A percentile compares a stretch with the other conserved stretches of the same genome.
Evolutionary conservation across 2,113 vertebrate species (phyloP).

Genomic region (Pterocles gutturalis): DNA sequence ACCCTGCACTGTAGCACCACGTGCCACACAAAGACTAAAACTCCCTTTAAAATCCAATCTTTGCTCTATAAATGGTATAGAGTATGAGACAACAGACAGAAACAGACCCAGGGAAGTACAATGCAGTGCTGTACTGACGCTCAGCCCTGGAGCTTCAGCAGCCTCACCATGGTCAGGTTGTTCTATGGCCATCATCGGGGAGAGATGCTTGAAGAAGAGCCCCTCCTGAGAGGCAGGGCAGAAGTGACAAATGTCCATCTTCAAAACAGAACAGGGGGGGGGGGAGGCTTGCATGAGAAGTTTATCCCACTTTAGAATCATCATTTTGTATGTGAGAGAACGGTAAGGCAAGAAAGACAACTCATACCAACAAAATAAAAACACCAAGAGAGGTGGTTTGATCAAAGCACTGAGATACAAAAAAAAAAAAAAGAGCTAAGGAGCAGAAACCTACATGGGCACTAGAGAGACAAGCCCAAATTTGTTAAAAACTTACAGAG

Average conservation of each 20-base stretch:
- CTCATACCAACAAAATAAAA: neutral
- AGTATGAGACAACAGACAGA: neutral
- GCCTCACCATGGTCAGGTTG: neutral
- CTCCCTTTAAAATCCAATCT: neutral
- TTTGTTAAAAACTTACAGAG: neutral
- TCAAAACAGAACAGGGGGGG: neutral
- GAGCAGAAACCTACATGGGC: neutral
- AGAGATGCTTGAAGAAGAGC: neutral
- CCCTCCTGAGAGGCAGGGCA: neutral
- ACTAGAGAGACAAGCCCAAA: neutral
- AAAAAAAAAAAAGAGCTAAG: neutral
- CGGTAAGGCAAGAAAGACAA: fast-evolving
- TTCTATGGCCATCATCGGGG: neutral
- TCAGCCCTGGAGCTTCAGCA: neutral
- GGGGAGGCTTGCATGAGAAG: fast-evolving
- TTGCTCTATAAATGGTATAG: neutral
- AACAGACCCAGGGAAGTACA: neutral
- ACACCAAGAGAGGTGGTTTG: neutral
- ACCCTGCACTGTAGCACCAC: neutral
- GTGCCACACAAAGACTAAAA: neutral
- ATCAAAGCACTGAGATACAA: neutral
- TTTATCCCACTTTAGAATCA: neutral
- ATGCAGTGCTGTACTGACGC: no score
- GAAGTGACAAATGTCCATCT: fast-evolving
- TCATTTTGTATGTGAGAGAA: neutral